A percentile compares a stretch with the other conserved stretches of the same genome.
These are phyloP conservation scores for Parasteatoda tepidariorum DNA, from an alignment of 1,140 invertebrate species.

Conservation along the genomic window DNA sequence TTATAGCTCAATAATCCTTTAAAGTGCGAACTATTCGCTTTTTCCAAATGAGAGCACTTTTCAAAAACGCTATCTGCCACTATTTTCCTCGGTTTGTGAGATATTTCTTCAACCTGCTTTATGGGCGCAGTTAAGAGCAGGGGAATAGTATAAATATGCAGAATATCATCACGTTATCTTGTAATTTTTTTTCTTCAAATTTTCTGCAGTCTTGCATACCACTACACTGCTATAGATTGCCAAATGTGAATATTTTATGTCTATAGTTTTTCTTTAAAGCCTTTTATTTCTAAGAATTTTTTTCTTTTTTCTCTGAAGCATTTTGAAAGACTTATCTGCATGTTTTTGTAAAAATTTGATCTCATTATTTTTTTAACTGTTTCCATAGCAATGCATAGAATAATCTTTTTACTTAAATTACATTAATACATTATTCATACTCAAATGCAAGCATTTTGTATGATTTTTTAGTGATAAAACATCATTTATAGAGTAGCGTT, in stretches of 20 bases:
- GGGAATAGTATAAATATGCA: slow-evolving; percentile 25
- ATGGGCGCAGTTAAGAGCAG: slow-evolving; percentile 12
- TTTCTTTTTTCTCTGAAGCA: too few species aligned
- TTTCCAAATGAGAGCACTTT: background rate
- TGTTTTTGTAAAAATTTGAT: background rate
- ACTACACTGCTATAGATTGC: background rate
- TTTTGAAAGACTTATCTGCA: background rate
- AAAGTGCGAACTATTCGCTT: background rate
- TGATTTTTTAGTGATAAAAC: too few species aligned
- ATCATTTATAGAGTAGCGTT: too few species aligned
- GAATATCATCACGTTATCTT: background rate
- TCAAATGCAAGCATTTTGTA: too few species aligned
- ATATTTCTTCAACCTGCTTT: slow-evolving; percentile 4
- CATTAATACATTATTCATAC: too few species aligned
- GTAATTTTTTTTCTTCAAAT: background rate
- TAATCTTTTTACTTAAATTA: too few species aligned
- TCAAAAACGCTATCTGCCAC: background rate
- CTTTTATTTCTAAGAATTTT: too few species aligned
- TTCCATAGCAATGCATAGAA: too few species aligned
- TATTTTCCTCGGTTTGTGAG: slow-evolving; percentile 9
- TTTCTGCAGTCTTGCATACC: background rate
- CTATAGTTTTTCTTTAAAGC: background rate
- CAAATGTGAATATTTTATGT: background rate
- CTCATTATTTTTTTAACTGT: too few species aligned
- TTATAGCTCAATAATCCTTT: background rate